A percentile compares a stretch with the other conserved stretches of the same genome.
Conservation (phyloP, 2,113 vertebrate species). For the Nothobranchius furzeri region DNA sequence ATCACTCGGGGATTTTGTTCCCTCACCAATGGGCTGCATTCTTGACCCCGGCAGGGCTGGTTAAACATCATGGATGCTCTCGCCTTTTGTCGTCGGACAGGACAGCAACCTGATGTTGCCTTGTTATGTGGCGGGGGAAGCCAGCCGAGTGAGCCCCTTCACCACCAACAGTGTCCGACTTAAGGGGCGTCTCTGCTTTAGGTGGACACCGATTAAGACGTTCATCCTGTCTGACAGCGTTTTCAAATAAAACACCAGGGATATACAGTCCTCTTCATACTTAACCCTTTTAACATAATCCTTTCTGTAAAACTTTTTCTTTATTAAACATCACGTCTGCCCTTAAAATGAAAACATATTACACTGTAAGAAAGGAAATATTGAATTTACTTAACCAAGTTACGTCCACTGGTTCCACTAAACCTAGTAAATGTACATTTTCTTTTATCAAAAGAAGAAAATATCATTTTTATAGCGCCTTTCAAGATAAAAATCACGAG, state of each 20-base stretch:
- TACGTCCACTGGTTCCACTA: too few relatives aligned
- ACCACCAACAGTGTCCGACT: slow-evolving; percentile 16
- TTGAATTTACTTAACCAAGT: too few relatives aligned
- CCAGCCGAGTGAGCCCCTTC: slow-evolving; percentile 65
- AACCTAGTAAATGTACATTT: too few relatives aligned
- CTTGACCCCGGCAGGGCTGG: slow-evolving; percentile 78
- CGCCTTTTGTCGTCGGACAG: slow-evolving; percentile 71
- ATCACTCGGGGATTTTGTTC: slow-evolving; percentile 79
- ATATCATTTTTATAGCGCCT: too few relatives aligned
- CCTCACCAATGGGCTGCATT: slow-evolving; percentile 76
- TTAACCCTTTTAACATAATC: too few relatives aligned
- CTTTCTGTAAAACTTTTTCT: too few relatives aligned
- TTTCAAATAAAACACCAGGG: slow-evolving; percentile 5
- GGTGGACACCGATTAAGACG: slow-evolving; percentile 65
- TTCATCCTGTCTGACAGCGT: slow-evolving; percentile 37
- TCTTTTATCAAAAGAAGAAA: too few relatives aligned
- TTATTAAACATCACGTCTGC: too few relatives aligned
- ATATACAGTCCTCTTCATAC: too few relatives aligned
- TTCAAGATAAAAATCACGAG: too few relatives aligned
- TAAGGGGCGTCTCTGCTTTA: slow-evolving; percentile 1
- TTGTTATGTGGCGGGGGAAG: slow-evolving; percentile 61
- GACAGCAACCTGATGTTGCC: slow-evolving; percentile 77
- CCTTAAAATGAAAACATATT: too few relatives aligned
- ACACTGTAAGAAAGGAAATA: too few relatives aligned
- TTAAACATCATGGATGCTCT: slow-evolving; percentile 80